These are phyloP conservation scores for Ceyx cyanopectus DNA, from an alignment of 2,113 vertebrate genomes.

Conservation along the genomic window DNA sequence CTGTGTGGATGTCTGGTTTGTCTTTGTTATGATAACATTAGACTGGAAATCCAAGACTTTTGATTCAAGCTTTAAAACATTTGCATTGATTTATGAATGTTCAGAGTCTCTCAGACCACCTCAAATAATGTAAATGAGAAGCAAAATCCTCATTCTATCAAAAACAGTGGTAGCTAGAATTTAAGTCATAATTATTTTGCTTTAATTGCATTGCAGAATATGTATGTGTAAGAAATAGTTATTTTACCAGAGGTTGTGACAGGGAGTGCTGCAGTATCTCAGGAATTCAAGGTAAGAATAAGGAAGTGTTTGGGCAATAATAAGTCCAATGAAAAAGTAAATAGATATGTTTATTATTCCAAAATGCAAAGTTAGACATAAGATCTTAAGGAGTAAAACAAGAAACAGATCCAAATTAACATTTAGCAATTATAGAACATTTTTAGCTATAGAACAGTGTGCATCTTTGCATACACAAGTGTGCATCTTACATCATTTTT, in stretches of 20 bases:
- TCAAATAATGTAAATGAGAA: neutral
- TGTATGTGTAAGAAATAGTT: neutral
- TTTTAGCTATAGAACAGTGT: neutral
- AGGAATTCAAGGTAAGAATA: neutral
- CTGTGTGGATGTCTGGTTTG: neutral
- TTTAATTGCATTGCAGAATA: neutral
- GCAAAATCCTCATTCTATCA: neutral
- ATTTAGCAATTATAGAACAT: neutral
- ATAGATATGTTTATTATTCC: neutral
- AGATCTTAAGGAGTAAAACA: neutral
- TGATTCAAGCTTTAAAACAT: conserved; percentile 16
- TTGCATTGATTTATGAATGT: neutral
- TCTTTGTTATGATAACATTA: neutral
- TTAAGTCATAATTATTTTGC: neutral
- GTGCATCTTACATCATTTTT: neutral
- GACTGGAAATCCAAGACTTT: conserved; percentile 60
- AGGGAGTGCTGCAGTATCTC: neutral
- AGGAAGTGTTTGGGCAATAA: neutral
- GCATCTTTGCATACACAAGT: neutral
- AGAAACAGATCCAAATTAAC: neutral
- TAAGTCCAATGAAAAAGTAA: neutral
- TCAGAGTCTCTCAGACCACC: neutral
- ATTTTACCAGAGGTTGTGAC: neutral
- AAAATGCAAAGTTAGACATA: neutral
- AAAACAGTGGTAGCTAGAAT: neutral